Evolutionary conservation across 2,888 invertebrate species (phyloP).

Genomic region (Lithophane semibrunnea): DNA sequence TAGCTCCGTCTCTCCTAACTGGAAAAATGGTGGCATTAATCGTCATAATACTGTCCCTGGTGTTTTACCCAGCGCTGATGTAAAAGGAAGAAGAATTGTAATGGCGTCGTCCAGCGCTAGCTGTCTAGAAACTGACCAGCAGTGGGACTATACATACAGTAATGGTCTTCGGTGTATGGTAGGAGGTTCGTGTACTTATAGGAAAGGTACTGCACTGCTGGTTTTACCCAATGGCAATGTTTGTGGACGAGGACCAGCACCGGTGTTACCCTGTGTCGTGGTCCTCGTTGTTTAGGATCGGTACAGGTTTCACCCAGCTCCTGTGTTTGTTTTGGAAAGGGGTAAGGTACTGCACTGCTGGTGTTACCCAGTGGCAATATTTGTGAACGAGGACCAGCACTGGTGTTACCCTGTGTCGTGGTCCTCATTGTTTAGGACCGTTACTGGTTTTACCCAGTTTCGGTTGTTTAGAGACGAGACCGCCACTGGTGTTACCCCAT

Average conservation of each 20-base stretch:
- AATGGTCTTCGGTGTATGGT: not conserved
- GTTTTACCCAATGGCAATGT: slow-evolving; percentile 11
- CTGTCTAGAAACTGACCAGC: not conserved
- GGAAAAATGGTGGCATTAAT: no score
- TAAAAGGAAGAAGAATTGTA: not conserved
- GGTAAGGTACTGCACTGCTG: not conserved
- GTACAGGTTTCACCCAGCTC: slow-evolving; percentile 7
- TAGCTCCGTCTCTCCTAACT: no score
- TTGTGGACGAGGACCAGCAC: not conserved
- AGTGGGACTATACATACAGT: not conserved
- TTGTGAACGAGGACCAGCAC: not conserved
- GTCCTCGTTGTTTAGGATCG: not conserved
- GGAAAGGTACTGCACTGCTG: not conserved
- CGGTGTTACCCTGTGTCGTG: not conserved
- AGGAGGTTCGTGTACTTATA: no score
- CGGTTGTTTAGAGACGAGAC: slow-evolving; percentile 1
- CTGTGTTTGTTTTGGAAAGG: not conserved
- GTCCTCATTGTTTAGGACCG: not conserved
- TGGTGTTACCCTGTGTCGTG: not conserved
- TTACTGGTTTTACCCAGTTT: slow-evolving; percentile 8
- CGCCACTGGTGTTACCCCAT: slow-evolving; percentile 20
- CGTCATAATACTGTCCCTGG: no score
- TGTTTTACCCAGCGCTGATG: not conserved
- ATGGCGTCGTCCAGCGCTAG: not conserved
- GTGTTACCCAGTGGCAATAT: slow-evolving; percentile 11